Evolutionary conservation across 2,888 invertebrate species (phyloP).

Genomic region (Morpho deidamia): DNA sequence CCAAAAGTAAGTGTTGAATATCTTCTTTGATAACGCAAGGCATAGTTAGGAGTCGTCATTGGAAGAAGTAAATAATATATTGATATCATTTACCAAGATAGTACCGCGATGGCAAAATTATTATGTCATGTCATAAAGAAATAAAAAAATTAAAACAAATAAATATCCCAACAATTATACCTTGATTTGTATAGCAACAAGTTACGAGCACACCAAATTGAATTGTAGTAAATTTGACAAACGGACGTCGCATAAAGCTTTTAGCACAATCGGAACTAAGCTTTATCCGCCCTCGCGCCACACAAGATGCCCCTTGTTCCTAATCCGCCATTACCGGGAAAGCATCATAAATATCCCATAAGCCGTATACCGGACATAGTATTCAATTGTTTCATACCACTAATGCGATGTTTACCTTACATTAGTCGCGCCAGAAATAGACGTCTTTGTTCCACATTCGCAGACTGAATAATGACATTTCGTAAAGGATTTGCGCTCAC

Average conservation of each 20-base stretch:
- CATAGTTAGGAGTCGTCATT: too few species aligned
- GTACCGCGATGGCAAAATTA: too few species aligned
- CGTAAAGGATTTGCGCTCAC: constrained; percentile 33
- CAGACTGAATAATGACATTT: constrained; percentile 41
- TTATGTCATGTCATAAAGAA: too few species aligned
- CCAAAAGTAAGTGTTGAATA: too few species aligned
- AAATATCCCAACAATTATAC: too few species aligned
- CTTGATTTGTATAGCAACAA: too few species aligned
- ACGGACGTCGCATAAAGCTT: constrained; percentile 27
- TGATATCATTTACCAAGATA: too few species aligned
- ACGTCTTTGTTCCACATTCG: constrained; percentile 46
- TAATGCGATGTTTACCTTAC: constrained; percentile 66
- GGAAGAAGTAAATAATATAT: too few species aligned
- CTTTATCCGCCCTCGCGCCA: constrained; percentile 46
- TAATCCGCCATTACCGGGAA: constrained; percentile 60
- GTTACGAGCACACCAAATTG: not conserved
- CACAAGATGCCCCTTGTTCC: constrained; percentile 53
- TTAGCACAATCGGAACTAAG: constrained; percentile 51
- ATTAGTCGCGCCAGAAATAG: constrained; percentile 55
- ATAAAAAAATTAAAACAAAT: too few species aligned
- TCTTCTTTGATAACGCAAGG: too few species aligned
- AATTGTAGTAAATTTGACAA: not conserved
- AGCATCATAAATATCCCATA: constrained; percentile 54
- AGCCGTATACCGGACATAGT: constrained; percentile 45
- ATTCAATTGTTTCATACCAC: constrained; percentile 54